Base-by-base conservation (phyloP, 2,888 invertebrate species). In the Pseudeuparius sepicola region DNA sequence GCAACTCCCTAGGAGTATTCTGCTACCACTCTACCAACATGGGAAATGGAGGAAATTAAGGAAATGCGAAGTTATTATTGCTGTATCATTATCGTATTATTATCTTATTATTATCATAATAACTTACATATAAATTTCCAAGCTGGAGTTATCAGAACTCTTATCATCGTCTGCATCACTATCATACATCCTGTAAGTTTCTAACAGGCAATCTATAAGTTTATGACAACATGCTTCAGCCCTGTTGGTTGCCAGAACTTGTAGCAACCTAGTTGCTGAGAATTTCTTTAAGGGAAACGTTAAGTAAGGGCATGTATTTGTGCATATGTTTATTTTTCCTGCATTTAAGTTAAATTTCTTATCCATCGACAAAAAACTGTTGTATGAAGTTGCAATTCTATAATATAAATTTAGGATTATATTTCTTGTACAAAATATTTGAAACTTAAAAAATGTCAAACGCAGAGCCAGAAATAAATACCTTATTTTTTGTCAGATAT, bases 291-390 rank as follows among this genome's bases (percentile, higher is more conserved):
- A 66, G 31, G 80, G 78, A 48, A 78, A 73, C 24, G 82, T 63
- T 31, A 82, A 65, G 35, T 69, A 70, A 0, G 87, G 82, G 52
- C 79, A 84, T 9, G 81, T 79, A 52, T 86, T 86, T 50, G 78
- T 79, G 55, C 80, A 82, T 16, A 82, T 65, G 46, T 71, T 72
- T 45, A 70, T 69, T 41, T 70, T 70, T 1, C 67, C 61, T 18
- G 67, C 65, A 36, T 72, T 68, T 17, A 46, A 17, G 20, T 65
- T 66, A 44, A 50, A 60, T 48, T 72, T 73, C 40, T 67, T 66
- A 49, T 77, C 73, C 44, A 77, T 57, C 2, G 70, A 66, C 29
- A 76, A 58, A 25, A 75, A 61, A 38, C 69, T 66, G 49, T 80
- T 79, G 55, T 75, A 77, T 39, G 68, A 65, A 34, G 67, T 67